Conservation (phyloP, 1,140 invertebrate genomes). For the Oryzaephilus surinamensis region DNA sequence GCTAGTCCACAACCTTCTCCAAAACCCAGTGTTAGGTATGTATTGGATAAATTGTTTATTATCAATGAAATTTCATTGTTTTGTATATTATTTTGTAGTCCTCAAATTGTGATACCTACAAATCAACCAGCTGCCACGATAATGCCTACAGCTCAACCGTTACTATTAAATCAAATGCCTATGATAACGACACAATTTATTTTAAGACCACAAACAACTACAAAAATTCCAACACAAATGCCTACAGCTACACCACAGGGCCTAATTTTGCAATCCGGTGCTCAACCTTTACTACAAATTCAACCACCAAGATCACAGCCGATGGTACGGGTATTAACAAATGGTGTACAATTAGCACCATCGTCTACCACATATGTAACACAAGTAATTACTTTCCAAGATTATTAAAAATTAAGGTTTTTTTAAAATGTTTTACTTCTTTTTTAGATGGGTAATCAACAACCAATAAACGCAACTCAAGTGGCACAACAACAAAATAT, state of each 20-base stretch:
- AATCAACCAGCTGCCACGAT: constrained; percentile 26
- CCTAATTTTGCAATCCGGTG: constrained; percentile 32
- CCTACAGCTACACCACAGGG: constrained; percentile 35
- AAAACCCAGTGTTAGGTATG: constrained; percentile 32
- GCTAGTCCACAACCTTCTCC: constrained; percentile 31
- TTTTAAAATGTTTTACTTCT: not conserved
- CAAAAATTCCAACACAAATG: constrained; percentile 35
- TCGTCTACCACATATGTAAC: constrained; percentile 33
- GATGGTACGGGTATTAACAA: constrained; percentile 40
- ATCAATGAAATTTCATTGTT: too few species aligned
- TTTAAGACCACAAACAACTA: constrained; percentile 39
- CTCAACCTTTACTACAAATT: constrained; percentile 28
- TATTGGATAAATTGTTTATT: too few species aligned
- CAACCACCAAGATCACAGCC: constrained; percentile 38
- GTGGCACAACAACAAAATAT: not conserved
- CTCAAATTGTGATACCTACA: constrained; percentile 32
- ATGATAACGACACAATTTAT: constrained; percentile 38
- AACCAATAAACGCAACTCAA: constrained; percentile 17
- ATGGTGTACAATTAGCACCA: constrained; percentile 37
- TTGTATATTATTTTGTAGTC: constrained; percentile 20
- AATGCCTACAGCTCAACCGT: constrained; percentile 32
- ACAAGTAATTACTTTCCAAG: constrained; percentile 16
- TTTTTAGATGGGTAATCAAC: constrained; percentile 23
- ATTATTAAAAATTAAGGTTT: not conserved
- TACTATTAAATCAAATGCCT: constrained; percentile 34